Evolutionary conservation across 2,113 vertebrate genomes (phyloP).

Genomic region (Pampusana beccarii): DNA sequence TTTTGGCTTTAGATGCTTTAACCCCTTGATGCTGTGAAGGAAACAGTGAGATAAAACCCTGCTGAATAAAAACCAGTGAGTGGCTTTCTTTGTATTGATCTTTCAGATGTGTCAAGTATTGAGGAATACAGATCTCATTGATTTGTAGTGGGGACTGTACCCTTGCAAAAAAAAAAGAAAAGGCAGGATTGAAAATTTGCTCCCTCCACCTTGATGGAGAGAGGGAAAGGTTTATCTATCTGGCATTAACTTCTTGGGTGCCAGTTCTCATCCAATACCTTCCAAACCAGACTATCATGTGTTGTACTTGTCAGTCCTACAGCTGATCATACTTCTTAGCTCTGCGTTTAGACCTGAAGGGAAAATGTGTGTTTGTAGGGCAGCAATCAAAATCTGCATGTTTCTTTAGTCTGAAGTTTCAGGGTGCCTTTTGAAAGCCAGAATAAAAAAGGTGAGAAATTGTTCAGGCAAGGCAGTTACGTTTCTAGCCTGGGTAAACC

Average conservation of each 20-base stretch:
- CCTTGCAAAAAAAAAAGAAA: background rate
- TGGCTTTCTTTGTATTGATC: background rate
- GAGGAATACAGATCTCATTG: background rate
- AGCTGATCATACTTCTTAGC: background rate
- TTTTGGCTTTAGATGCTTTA: background rate
- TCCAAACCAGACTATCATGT: background rate
- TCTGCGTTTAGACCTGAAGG: background rate
- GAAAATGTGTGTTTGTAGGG: background rate
- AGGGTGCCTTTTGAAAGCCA: background rate
- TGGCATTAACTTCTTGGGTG: background rate
- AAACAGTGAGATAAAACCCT: background rate
- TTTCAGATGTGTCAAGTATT: background rate
- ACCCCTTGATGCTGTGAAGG: background rate
- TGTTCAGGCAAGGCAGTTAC: background rate
- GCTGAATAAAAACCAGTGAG: background rate
- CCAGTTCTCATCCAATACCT: background rate
- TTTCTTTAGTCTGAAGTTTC: background rate
- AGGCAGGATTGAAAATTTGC: background rate
- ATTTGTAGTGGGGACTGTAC: background rate
- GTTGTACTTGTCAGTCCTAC: background rate
- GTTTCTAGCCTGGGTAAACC: background rate
- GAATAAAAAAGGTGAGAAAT: background rate
- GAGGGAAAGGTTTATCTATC: background rate
- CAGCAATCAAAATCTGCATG: background rate
- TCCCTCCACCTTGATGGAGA: background rate